Evolutionary conservation across 2,888 invertebrate genomes (phyloP), one percentile per base, ranked within the genome.

Genomic region (Brachyopa scutellaris): DNA sequence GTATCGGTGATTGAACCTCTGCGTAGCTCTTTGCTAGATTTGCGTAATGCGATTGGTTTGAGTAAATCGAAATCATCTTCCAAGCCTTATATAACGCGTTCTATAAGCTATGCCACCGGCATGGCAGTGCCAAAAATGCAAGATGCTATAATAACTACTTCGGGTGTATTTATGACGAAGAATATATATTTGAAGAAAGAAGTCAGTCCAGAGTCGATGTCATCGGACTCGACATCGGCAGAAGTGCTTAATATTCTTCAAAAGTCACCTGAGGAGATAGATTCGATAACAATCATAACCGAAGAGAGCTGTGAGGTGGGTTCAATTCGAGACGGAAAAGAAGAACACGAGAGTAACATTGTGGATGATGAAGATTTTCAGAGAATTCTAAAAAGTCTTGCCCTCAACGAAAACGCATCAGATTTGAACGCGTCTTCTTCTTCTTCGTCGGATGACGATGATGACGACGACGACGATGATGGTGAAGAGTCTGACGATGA

Each of bases 21-120:
- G 31, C 85, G 91, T 49, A 90, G 91, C 80, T 92, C 92, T 0
- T 84, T 92, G 40, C 86, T 88, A 0, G 92, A 92, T 84, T 88
- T 91, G 2, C 90, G 90, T 74, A 91, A 83, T 15, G 45, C 90
- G 29, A 91, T 92, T 73, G 88, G 82, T 5, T 19, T 84, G 3
- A 90, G 73, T 88, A 84, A 69, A 51, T 26, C 42, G 8, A 59
- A 67, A 8, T 26, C n/a, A n/a, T n/a, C 45, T 1, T 40, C 78
- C 1, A 47, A 23, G 29, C 64, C 66, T 6, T 57, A 45, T 9
- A 73, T 89, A 45, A 85, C 87, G 7, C 87, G 89, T 9, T 89
- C 89, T 0, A 86, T 89, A 6, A 90, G 90, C 19, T 88, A 89
- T 23, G 86, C 88, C 47, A 79, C 88, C 0, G 86, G 86, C 0